A percentile compares a stretch with the other conserved stretches of the same genome.
Evolutionary conservation across 2,888 invertebrate genomes (phyloP).

Genomic region (Leptinotarsa juncta): DNA sequence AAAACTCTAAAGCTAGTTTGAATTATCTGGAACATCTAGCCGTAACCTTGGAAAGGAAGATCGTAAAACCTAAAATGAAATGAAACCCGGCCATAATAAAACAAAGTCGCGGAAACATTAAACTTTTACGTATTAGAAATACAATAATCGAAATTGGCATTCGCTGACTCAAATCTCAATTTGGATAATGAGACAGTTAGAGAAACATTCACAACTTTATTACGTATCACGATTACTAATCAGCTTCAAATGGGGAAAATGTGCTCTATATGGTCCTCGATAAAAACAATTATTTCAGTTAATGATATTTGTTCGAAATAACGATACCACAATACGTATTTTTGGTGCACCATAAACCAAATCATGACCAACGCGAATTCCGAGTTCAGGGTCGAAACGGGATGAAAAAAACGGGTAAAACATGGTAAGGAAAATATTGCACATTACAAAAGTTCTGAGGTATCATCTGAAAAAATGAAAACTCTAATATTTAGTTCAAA

Average conservation of each 20-base stretch:
- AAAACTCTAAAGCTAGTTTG: too few relatives aligned
- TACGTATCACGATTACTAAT: conserved; percentile 6
- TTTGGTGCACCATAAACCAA: neutral
- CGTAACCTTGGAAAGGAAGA: neutral
- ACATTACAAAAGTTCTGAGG: too few relatives aligned
- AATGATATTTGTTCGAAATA: neutral
- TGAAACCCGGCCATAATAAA: neutral
- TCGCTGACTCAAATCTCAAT: conserved; percentile 14
- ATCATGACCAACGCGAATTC: conserved; percentile 1
- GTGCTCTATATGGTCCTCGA: conserved; percentile 13
- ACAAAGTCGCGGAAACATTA: neutral
- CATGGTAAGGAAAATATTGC: too few relatives aligned
- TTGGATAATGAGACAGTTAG: conserved; percentile 18
- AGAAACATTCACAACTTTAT: neutral
- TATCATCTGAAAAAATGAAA: too few relatives aligned
- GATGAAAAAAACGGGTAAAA: too few relatives aligned
- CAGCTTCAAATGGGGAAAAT: conserved; percentile 6
- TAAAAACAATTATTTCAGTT: conserved; percentile 4
- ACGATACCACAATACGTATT: conserved; percentile 9
- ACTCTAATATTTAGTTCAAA: too few relatives aligned
- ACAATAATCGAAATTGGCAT: conserved; percentile 19
- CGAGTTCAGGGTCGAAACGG: neutral
- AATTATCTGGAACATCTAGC: too few relatives aligned
- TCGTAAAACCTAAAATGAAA: conserved; percentile 1
- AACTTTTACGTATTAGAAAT: conserved; percentile 8